These are phyloP conservation scores for Sebastiscus albofasciatus DNA, from an alignment of 2,797 vertebrate genomes.

Conservation along the genomic window DNA sequence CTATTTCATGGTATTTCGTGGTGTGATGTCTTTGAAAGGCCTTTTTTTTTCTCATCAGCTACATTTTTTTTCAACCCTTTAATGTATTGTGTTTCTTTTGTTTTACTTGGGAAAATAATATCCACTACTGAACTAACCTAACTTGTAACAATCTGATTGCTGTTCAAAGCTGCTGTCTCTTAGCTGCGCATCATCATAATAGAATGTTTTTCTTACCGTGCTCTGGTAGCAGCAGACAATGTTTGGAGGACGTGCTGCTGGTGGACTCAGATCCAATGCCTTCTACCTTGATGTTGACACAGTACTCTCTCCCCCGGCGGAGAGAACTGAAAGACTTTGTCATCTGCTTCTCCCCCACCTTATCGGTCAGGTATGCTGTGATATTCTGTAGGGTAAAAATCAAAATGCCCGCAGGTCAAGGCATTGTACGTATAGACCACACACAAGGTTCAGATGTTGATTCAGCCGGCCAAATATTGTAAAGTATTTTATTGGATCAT, in stretches of 20 bases:
- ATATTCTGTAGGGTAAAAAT: conserved; percentile 49
- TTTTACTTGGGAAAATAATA: background rate
- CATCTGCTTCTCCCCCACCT: background rate
- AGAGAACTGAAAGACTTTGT: conserved; percentile 62
- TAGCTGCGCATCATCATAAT: background rate
- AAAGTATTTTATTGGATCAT: background rate
- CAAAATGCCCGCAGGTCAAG: background rate
- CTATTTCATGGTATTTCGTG: background rate
- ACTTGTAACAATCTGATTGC: background rate
- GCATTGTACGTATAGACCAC: background rate
- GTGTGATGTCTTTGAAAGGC: background rate
- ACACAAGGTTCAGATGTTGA: background rate
- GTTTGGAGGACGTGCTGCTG: conserved; percentile 46
- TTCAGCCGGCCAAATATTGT: background rate
- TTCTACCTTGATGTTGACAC: conserved; percentile 66
- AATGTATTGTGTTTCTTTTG: background rate
- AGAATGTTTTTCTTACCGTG: conserved; percentile 62
- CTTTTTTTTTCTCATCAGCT: background rate
- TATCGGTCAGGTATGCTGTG: conserved; percentile 28
- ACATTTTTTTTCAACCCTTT: background rate
- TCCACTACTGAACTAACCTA: background rate
- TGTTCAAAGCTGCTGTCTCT: background rate
- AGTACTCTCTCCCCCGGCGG: conserved; percentile 70
- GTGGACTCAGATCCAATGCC: rapidly evolving
- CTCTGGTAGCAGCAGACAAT: conserved; percentile 73